Base-by-base conservation (phyloP, 2,888 invertebrate genomes). In the Temnothorax unifasciatus region DNA sequence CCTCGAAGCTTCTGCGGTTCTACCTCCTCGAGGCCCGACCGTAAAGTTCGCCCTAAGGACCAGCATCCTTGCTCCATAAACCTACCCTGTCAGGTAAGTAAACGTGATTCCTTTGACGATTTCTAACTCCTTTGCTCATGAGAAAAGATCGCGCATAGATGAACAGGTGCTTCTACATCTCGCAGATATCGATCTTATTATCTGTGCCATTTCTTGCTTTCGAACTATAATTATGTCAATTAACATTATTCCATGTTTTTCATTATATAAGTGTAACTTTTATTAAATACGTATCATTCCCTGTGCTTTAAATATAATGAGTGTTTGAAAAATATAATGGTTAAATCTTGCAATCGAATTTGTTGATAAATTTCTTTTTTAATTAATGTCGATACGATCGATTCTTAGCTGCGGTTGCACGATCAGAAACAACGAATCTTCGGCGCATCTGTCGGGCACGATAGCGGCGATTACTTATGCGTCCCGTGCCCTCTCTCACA, bases 401-500 rank as follows among this genome's bases (percentile, higher is more conserved):
- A 69, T 47, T 59, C 47, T 38, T 18, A 54, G 61, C 61, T 73
- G 82, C 66, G 79, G 84, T 81, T 85, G 50, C 84, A 82, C 86
- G 88, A 83, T 85, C 76, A 91, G 91, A 90, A 86, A 91, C 92
- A 89, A 90, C 91, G 92, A 92, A 93, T 93, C 93, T 93, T 93
- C 91, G 92, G 93, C 93, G 92, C 94, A 94, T 94, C 94, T 94
- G 94, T 92, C 90, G 90, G 90, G 91, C 90, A 91, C 91, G 93
- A 94, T 94, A 93, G 93, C 91, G 91, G 90, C 93, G 93, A 94
- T 94, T 94, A 94, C 94, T 94, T 94, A 94, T 94, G 94, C 94
- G 94, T 93, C 92, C 93, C 94, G 92, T 91, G 93, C 90, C 92
- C 92, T 93, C 92, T 91, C 93, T 92, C 85, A 90, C 91, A 92